Percentiles rank a stretch among this genome's conserved stretches.
Evolutionary conservation across 2,797 vertebrate genomes (phyloP).

Genomic region (Pteropus rufus): DNA sequence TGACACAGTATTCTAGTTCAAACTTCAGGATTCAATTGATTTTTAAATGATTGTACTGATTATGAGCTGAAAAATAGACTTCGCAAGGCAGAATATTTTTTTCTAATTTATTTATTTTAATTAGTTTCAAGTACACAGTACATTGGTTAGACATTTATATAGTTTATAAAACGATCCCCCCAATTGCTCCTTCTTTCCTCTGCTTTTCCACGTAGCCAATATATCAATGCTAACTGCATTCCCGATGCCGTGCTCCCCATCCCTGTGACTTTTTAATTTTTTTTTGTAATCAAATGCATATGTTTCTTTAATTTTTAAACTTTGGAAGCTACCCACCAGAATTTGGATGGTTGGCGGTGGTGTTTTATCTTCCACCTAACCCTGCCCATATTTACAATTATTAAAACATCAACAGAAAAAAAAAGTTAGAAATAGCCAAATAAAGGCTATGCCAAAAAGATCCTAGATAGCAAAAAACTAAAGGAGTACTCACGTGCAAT

Average conservation of each 20-base stretch:
- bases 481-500: not conserved
- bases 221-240: no score
- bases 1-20: conserved; percentile 34
- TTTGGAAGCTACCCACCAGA: not conserved
- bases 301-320: conserved; percentile 20
- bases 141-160: no score
- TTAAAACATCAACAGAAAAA: not conserved
- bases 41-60: conserved; percentile 19
- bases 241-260: no score
- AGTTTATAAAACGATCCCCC: no score
- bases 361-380: not conserved
- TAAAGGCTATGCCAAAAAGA: not conserved
- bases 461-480: not conserved
- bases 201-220: no score
- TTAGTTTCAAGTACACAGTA: no score
- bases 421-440: not conserved
- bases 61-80: conserved; percentile 5
- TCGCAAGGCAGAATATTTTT: not conserved
- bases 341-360: not conserved
- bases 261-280: no score
- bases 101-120: no score
- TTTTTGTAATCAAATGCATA: not conserved
- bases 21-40: conserved; percentile 19
- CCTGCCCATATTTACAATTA: not conserved
- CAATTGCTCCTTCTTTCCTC: no score